These are phyloP conservation scores for Sciurus vulgaris DNA, from an alignment of 2,797 vertebrate species.

Conservation along the genomic window DNA sequence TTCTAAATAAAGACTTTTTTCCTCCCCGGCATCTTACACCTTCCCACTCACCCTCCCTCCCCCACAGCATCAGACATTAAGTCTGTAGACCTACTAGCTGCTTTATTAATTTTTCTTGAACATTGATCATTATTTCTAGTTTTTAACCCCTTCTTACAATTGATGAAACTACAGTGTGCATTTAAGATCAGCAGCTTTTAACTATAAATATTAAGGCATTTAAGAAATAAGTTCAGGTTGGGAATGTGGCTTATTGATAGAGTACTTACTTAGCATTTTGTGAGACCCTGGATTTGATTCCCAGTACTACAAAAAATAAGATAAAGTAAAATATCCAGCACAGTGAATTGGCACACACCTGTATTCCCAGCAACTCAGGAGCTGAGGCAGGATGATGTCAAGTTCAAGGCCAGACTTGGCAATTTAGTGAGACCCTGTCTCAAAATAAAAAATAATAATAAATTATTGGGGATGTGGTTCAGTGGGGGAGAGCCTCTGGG, in stretches of 20 bases:
- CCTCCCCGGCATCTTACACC: neutral
- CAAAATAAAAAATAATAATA: too few species aligned
- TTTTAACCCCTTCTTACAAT: conserved; percentile 5
- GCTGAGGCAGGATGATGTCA: too few species aligned
- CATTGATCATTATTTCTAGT: conserved; percentile 34
- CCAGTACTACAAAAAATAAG: neutral
- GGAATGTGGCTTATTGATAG: too few species aligned
- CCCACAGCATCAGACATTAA: neutral
- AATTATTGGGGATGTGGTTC: too few species aligned
- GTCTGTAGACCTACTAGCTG: neutral
- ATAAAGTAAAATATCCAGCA: neutral
- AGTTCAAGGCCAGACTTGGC: too few species aligned
- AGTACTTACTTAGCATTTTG: too few species aligned
- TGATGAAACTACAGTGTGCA: neutral
- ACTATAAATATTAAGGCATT: conserved; percentile 14
- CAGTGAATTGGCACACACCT: too few species aligned
- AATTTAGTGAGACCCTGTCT: too few species aligned
- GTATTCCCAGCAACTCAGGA: too few species aligned
- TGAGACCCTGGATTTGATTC: too few species aligned
- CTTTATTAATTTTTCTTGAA: conserved; percentile 46
- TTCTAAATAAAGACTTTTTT: conserved; percentile 32
- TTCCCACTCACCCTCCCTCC: neutral
- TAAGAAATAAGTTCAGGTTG: neutral
- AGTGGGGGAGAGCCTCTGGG: too few species aligned
- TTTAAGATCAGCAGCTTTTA: conserved; percentile 32